Percentiles rank a stretch among this genome's conserved stretches.
These are phyloP conservation scores for Hippoglossus hippoglossus DNA, from an alignment of 2,797 vertebrate species.

Conservation along the genomic window DNA sequence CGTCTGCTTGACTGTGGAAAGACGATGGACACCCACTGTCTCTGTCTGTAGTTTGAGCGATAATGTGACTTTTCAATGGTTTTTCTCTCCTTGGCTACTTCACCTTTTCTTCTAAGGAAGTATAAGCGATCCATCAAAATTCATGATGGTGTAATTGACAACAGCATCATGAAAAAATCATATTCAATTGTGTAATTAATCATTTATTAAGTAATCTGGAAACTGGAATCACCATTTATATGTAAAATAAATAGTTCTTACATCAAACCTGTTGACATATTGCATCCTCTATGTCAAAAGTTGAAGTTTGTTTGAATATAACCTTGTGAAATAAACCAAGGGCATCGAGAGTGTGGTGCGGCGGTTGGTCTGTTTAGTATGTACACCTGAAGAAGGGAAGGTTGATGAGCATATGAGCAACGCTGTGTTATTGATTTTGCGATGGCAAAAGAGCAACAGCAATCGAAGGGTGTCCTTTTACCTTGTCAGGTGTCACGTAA, in stretches of 20 bases:
- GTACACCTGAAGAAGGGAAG: conserved; percentile 46
- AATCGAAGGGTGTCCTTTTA: conserved; percentile 76
- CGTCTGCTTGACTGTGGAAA: too few species aligned
- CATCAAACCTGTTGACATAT: background rate
- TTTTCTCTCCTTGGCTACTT: too few species aligned
- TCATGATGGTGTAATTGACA: too few species aligned
- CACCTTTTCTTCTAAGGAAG: too few species aligned
- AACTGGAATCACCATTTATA: too few species aligned
- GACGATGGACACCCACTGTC: too few species aligned
- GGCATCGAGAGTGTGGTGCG: conserved; percentile 20
- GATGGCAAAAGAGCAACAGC: conserved; percentile 66
- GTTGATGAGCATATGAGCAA: conserved; percentile 65
- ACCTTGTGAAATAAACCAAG: conserved; percentile 25
- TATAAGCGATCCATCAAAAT: too few species aligned
- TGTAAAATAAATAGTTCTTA: background rate
- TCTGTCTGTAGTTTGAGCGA: too few species aligned
- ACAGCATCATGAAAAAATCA: too few species aligned
- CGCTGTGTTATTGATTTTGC: conserved; percentile 74
- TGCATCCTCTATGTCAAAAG: background rate
- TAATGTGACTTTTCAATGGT: too few species aligned
- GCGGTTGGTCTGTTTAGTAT: conserved; percentile 50
- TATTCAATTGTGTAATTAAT: too few species aligned
- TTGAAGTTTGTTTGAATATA: conserved; percentile 11
- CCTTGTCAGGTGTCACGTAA: conserved; percentile 78
- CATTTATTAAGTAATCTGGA: too few species aligned